These are phyloP conservation scores for Patella depressa DNA, from an alignment of 2,888 invertebrate genomes.

Conservation along the genomic window DNA sequence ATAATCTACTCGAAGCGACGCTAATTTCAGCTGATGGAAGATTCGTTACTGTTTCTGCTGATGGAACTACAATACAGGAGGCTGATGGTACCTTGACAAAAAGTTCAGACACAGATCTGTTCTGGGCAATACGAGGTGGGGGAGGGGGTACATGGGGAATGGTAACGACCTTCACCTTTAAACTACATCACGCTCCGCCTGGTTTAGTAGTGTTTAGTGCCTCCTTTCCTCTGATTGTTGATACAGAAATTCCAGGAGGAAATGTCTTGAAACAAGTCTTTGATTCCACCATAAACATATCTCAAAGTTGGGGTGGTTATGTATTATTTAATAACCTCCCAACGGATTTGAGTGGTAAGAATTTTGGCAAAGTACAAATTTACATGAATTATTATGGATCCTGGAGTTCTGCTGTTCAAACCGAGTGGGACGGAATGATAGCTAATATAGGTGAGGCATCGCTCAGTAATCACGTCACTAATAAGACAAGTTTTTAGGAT, in stretches of 20 bases:
- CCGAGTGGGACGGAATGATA: background rate
- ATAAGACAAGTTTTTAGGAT: constrained; percentile 11
- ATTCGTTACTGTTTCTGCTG: constrained; percentile 18
- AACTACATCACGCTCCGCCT: constrained; percentile 32
- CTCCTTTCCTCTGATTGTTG: background rate
- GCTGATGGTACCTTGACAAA: constrained; percentile 9
- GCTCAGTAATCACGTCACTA: background rate
- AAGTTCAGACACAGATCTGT: constrained; percentile 34
- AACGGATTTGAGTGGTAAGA: too few relatives aligned
- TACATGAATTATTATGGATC: background rate
- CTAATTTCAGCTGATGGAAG: constrained; percentile 30
- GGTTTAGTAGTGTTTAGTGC: background rate
- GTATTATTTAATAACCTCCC: background rate
- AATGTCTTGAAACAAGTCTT: background rate
- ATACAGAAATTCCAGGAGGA: background rate
- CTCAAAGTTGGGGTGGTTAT: constrained; percentile 12
- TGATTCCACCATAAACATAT: background rate
- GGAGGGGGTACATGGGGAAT: constrained; percentile 44
- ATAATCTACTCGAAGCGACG: constrained; percentile 40
- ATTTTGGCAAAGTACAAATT: background rate
- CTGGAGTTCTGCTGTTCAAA: background rate
- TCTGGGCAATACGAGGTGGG: constrained; percentile 47
- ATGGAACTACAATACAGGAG: constrained; percentile 21
- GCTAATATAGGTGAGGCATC: background rate
- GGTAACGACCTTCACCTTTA: constrained; percentile 36